Evolutionary conservation across 1,140 invertebrate species (phyloP).

Genomic region (Hylaeus volcanicus): DNA sequence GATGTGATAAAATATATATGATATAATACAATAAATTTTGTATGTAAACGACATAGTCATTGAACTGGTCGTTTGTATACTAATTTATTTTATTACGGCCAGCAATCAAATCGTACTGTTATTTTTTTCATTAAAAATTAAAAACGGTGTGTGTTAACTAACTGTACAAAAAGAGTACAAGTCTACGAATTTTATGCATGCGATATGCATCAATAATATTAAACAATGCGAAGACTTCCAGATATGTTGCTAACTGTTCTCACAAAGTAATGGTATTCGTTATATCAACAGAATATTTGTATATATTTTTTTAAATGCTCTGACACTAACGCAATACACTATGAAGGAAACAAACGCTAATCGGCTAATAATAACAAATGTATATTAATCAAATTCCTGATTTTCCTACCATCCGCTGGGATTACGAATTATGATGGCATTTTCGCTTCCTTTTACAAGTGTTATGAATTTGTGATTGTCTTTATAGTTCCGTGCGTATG

Average conservation of each 20-base stretch:
- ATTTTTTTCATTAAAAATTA: background rate
- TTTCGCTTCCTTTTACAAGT: slow-evolving; percentile 23
- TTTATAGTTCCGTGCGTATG: background rate
- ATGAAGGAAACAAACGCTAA: background rate
- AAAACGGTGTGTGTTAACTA: background rate
- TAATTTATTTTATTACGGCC: background rate
- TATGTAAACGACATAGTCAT: slow-evolving; percentile 5
- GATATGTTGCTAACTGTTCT: slow-evolving; percentile 27
- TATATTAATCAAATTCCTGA: slow-evolving; percentile 18
- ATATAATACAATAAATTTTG: background rate
- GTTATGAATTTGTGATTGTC: slow-evolving; percentile 11
- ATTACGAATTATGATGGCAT: slow-evolving; percentile 16
- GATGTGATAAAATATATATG: background rate
- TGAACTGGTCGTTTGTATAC: slow-evolving; percentile 7
- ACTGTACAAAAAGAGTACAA: background rate
- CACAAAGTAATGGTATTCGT: background rate
- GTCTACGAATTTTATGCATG: slow-evolving; percentile 17
- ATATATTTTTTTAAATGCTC: slow-evolving; percentile 1
- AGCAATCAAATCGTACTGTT: background rate
- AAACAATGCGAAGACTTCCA: background rate
- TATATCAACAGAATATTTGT: slow-evolving; percentile 8
- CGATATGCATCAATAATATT: background rate
- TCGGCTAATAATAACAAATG: slow-evolving; percentile 7
- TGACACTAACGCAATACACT: slow-evolving; percentile 25
- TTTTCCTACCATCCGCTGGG: background rate